Evolutionary conservation across 2,888 invertebrate genomes (phyloP).

Genomic region (Ceratothoa steindachneri): DNA sequence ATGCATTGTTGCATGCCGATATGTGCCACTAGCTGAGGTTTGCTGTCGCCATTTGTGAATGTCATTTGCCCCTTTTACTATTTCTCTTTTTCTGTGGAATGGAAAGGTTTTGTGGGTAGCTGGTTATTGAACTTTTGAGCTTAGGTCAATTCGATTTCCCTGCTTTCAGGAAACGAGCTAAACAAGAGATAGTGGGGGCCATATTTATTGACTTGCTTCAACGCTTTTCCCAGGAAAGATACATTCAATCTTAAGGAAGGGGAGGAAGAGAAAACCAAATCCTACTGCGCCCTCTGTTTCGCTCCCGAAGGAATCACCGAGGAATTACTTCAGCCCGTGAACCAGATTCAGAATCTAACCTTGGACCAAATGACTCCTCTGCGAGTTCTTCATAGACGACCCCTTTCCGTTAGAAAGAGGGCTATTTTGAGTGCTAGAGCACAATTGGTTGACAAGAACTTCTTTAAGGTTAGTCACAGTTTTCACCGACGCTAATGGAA

Average conservation of each 20-base stretch:
- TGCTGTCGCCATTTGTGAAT: too few relatives aligned
- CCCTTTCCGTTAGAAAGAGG: conserved; percentile 66
- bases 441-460: conserved; percentile 56
- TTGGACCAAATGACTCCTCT: conserved; percentile 82
- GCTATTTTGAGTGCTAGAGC: conserved; percentile 66
- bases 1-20: too few relatives aligned
- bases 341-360: conserved; percentile 58
- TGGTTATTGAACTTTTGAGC: too few relatives aligned
- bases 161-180: too few relatives aligned
- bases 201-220: too few relatives aligned
- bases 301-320: conserved; percentile 53
- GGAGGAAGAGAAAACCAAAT: conserved; percentile 81
- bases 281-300: conserved; percentile 75
- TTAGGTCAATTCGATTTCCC: too few relatives aligned
- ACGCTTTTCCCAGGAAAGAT: conserved; percentile 36
- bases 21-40: too few relatives aligned
- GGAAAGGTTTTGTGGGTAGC: too few relatives aligned
- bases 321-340: conserved; percentile 57
- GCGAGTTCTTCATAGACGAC: conserved; percentile 79
- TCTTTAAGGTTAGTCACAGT: conserved; percentile 40
- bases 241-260: conserved; percentile 67
- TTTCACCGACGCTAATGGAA: too few relatives aligned
- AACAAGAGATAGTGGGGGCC: too few relatives aligned
- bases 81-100: too few relatives aligned
- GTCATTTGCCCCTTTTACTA: too few relatives aligned